Conservation (phyloP, 2,797 vertebrate genomes). For the Sparidentex hasta region DNA sequence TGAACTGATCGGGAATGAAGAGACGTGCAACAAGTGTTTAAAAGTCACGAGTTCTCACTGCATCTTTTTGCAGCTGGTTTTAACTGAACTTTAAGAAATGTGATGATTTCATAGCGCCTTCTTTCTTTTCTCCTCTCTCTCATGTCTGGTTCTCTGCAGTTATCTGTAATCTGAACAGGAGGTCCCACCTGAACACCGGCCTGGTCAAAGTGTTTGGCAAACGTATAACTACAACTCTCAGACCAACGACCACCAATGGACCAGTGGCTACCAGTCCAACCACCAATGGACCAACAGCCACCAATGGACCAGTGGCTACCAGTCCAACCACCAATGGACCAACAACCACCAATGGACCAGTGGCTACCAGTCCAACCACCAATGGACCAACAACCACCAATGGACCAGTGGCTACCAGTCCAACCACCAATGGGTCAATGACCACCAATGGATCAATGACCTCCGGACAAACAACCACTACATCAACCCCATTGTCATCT, state of each 20-base stretch:
- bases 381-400: too few relatives aligned
- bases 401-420: fast-evolving
- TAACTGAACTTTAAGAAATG: background rate
- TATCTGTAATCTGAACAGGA: constrained; percentile 15
- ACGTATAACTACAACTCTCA: background rate
- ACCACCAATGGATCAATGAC: background rate
- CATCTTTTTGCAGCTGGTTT: background rate
- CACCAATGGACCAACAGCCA: background rate
- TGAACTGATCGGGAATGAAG: background rate
- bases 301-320: too few relatives aligned
- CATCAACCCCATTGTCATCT: background rate
- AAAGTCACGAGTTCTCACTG: background rate
- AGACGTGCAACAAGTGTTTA: background rate
- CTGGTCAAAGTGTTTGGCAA: background rate
- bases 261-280: background rate
- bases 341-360: background rate
- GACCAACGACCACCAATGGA: background rate
- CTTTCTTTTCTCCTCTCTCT: background rate
- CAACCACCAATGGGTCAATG: background rate
- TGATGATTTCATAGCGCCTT: too few relatives aligned
- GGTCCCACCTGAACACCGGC: background rate
- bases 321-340: background rate
- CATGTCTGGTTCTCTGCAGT: constrained; percentile 38
- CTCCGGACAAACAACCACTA: fast-evolving
- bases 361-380: fast-evolving